phyloP scores from a whole-genome alignment of 2,888 invertebrate genomes.

The Mesopsocus fuscifrons region DNA sequence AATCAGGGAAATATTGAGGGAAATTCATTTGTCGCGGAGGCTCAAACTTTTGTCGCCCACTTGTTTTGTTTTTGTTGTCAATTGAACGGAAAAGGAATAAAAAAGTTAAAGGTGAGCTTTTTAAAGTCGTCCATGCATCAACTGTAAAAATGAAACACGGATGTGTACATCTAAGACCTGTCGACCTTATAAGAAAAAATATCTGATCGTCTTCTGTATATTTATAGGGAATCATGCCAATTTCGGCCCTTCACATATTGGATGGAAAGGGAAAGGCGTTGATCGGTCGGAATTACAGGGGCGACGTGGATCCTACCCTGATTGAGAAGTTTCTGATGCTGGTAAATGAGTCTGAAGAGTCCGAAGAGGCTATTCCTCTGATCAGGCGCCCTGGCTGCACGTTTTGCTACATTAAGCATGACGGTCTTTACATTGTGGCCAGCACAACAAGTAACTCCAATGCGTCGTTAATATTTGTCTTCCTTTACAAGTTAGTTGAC shows the following conservation, averaged over 20 bases:
- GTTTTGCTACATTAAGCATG: constrained; percentile 44
- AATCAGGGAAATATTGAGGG: too few relatives aligned
- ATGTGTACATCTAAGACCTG: too few relatives aligned
- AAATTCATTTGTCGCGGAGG: too few relatives aligned
- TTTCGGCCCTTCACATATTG: constrained; percentile 41
- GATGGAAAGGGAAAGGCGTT: constrained; percentile 48
- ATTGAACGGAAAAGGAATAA: too few relatives aligned
- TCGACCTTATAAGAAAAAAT: too few relatives aligned
- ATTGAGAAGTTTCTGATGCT: constrained; percentile 48
- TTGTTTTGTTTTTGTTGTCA: too few relatives aligned
- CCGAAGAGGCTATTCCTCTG: constrained; percentile 36
- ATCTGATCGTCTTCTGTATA: too few relatives aligned
- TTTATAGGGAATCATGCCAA: too few relatives aligned
- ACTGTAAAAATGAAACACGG: too few relatives aligned
- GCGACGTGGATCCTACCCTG: constrained; percentile 43
- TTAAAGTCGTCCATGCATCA: too few relatives aligned
- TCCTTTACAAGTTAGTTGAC: constrained; percentile 33
- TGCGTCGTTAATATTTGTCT: constrained; percentile 39
- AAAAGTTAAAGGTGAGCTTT: too few relatives aligned
- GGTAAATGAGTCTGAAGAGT: constrained; percentile 45
- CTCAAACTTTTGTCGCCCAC: too few relatives aligned
- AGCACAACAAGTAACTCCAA: constrained; percentile 45
- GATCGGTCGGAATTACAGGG: constrained; percentile 44
- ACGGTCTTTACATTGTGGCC: constrained; percentile 42
- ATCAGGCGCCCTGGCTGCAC: constrained; percentile 34